Percentiles rank a stretch among this genome's conserved stretches.
Evolutionary conservation across 1,140 invertebrate species (phyloP).

Genomic region (Meloidogyne hapla): DNA sequence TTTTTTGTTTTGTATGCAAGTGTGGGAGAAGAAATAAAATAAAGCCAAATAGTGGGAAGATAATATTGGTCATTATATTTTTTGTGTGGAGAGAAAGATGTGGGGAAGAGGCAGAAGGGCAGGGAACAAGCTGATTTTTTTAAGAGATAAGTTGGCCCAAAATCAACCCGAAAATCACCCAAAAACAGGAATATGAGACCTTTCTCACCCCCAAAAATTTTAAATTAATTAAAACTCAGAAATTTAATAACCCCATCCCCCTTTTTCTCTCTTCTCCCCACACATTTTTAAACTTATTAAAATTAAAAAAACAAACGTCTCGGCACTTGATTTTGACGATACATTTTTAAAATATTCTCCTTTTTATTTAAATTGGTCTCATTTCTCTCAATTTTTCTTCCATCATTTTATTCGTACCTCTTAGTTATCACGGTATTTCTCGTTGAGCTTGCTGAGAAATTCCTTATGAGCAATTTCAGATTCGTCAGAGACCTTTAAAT

Average conservation of each 20-base stretch:
- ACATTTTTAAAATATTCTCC: background rate
- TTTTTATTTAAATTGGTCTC: background rate
- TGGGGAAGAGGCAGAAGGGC: no score
- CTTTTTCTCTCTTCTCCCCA: background rate
- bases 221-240: no score
- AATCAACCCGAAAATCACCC: no score
- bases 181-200: no score
- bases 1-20: background rate
- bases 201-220: no score
- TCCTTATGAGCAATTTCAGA: conserved; percentile 62
- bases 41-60: background rate
- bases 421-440: conserved; percentile 62
- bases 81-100: no score
- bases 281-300: background rate
- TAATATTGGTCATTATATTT: no score
- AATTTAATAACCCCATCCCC: background rate
- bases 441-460: conserved; percentile 55
- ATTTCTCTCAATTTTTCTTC: background rate
- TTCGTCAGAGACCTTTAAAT: conserved; percentile 60
- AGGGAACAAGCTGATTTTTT: no score
- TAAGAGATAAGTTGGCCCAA: no score
- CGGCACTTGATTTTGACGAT: background rate
- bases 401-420: background rate
- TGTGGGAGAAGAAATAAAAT: background rate
- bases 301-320: background rate